Evolutionary conservation across 2,797 vertebrate genomes (phyloP).

Genomic region (Oceanodroma leucorhoa): DNA sequence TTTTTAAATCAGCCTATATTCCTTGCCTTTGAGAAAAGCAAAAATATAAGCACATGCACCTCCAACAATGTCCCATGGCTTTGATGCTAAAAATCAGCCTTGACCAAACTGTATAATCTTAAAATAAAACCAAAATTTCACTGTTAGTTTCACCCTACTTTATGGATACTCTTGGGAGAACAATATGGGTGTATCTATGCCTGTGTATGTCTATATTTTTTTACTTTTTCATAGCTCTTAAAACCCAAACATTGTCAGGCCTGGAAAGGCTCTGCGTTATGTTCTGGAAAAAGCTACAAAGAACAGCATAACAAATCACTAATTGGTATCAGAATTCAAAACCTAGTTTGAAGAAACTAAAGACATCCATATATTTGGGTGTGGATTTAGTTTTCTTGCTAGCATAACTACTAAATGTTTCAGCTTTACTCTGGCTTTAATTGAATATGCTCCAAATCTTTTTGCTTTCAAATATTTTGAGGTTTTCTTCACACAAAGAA

Average conservation of each 20-base stretch:
- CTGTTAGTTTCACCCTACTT: neutral
- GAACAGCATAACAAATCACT: neutral
- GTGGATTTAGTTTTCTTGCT: neutral
- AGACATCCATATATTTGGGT: neutral
- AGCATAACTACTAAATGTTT: neutral
- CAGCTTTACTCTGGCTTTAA: neutral
- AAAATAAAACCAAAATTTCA: neutral
- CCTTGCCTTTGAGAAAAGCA: neutral
- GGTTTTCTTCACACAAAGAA: neutral
- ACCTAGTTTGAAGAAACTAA: neutral
- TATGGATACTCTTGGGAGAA: neutral
- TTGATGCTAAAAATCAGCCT: neutral
- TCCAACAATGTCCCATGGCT: neutral
- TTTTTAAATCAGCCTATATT: neutral
- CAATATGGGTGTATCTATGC: neutral
- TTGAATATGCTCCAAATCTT: neutral
- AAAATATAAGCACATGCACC: neutral
- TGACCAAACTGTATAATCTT: neutral
- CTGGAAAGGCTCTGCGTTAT: neutral
- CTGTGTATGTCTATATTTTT: neutral
- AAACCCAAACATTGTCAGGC: neutral
- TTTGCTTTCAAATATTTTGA: neutral
- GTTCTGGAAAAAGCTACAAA: neutral
- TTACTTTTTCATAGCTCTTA: neutral
- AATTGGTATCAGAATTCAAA: neutral